Conservation (phyloP, 2,888 invertebrate genomes). For the Dynastes tityus region DNA sequence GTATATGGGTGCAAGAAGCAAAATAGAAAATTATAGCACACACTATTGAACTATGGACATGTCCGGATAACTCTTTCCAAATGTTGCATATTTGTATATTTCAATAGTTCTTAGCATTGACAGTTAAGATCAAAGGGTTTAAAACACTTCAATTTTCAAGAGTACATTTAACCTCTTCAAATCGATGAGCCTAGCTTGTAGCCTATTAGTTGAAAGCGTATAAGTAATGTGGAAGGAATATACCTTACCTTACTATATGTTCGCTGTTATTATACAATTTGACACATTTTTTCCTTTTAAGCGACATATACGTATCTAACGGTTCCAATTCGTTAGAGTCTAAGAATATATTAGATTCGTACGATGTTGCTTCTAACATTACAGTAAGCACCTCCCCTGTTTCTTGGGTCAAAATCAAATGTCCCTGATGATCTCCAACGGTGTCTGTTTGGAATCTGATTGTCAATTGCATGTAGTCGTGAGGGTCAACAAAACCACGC, state of each 20-base stretch:
- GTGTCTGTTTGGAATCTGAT: slow-evolving; percentile 73
- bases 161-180: no score
- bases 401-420: slow-evolving; percentile 67
- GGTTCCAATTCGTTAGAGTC: slow-evolving; percentile 73
- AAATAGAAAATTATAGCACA: no score
- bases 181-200: no score
- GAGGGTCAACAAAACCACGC: slow-evolving; percentile 71
- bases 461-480: slow-evolving; percentile 71
- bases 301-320: slow-evolving; percentile 75
- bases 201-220: no score
- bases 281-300: slow-evolving; percentile 67
- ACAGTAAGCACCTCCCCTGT: slow-evolving; percentile 73
- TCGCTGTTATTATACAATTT: slow-evolving; percentile 73
- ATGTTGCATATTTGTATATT: no score
- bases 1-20: no score
- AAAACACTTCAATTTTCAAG: no score
- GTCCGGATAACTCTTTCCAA: no score
- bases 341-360: slow-evolving; percentile 71
- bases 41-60: no score
- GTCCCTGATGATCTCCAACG: slow-evolving; percentile 69
- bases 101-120: no score
- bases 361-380: slow-evolving; percentile 69
- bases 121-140: no score
- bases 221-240: no score
- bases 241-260: slow-evolving; percentile 65